Evolutionary conservation across 2,888 invertebrate genomes (phyloP).

Genomic region (Poecilus cupreus): DNA sequence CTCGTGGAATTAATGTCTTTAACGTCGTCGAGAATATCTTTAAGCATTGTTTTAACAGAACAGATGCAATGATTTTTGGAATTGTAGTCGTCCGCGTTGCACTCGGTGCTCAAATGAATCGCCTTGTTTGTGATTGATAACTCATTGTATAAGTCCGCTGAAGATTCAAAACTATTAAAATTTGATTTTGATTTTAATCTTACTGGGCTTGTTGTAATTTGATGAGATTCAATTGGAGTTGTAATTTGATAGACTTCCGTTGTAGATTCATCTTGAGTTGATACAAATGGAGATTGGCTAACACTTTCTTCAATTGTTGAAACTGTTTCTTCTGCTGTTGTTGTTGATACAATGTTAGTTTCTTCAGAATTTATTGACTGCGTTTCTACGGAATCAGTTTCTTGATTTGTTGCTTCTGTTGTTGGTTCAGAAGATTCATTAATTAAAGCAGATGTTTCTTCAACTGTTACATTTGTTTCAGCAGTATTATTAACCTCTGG

Average conservation of each 20-base stretch:
- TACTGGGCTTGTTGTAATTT: background rate
- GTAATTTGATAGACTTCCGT: too few species aligned
- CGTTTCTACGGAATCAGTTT: too few species aligned
- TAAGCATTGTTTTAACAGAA: conserved; percentile 64
- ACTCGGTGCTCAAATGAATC: conserved; percentile 40
- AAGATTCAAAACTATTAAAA: background rate
- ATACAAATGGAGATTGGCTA: too few species aligned
- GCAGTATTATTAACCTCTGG: background rate
- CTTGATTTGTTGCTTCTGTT: background rate
- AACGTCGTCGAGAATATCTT: conserved; percentile 62
- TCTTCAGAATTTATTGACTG: conserved; percentile 4
- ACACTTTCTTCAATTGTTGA: too few species aligned
- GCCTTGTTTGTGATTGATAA: background rate
- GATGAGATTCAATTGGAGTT: too few species aligned
- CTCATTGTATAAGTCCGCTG: conserved; percentile 1
- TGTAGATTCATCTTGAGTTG: too few species aligned
- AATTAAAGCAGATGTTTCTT: background rate
- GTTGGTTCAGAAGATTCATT: background rate
- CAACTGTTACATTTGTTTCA: background rate
- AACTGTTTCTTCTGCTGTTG: background rate
- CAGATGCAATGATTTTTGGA: conserved; percentile 64
- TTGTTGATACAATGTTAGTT: background rate
- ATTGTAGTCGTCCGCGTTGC: conserved; percentile 61
- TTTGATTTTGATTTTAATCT: background rate
- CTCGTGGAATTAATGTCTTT: conserved; percentile 49